Evolutionary conservation across 2,888 invertebrate species (phyloP).

Genomic region (Drosophila birchii): DNA sequence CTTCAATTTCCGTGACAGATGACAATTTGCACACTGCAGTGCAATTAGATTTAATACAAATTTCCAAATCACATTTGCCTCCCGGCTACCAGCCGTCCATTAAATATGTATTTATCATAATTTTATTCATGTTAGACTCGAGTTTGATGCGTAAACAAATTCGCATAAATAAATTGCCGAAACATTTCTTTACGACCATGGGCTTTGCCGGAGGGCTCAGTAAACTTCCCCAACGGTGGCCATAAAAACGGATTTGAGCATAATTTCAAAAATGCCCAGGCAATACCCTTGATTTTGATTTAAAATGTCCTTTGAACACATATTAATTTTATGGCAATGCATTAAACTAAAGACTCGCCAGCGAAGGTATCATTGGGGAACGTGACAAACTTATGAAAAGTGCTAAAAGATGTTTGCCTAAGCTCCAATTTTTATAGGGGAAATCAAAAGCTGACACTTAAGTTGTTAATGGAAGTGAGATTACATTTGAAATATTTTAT

Average conservation of each 20-base stretch:
- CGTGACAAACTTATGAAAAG: slow-evolving; percentile 45
- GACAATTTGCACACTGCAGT: slow-evolving; percentile 49
- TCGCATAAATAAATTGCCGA: slow-evolving; percentile 67
- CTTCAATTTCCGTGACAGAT: slow-evolving; percentile 48
- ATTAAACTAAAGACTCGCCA: slow-evolving; percentile 43
- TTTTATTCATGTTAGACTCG: slow-evolving; percentile 52
- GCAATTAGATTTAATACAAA: slow-evolving; percentile 62
- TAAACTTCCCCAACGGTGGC: slow-evolving; percentile 1
- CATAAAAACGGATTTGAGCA: slow-evolving; percentile 73
- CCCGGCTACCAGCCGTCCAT: slow-evolving; percentile 30
- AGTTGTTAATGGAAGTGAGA: slow-evolving; percentile 8
- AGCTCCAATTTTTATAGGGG: slow-evolving; percentile 17
- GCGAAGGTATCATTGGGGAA: slow-evolving; percentile 7
- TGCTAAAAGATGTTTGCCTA: slow-evolving; percentile 31
- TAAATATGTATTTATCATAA: slow-evolving; percentile 69
- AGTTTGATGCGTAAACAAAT: slow-evolving; percentile 61
- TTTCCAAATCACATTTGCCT: slow-evolving; percentile 26
- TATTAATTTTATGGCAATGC: slow-evolving; percentile 35
- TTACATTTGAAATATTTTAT: slow-evolving; percentile 1
- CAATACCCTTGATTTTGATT: slow-evolving; percentile 26
- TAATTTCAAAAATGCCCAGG: slow-evolving; percentile 53
- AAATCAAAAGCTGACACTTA: slow-evolving; percentile 4
- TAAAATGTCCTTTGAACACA: slow-evolving; percentile 19
- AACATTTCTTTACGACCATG: slow-evolving; percentile 54
- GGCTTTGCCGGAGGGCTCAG: slow-evolving; percentile 27